These are phyloP conservation scores for Synanthedon andrenaeformis DNA, from an alignment of 2,888 invertebrate species.

Conservation along the genomic window DNA sequence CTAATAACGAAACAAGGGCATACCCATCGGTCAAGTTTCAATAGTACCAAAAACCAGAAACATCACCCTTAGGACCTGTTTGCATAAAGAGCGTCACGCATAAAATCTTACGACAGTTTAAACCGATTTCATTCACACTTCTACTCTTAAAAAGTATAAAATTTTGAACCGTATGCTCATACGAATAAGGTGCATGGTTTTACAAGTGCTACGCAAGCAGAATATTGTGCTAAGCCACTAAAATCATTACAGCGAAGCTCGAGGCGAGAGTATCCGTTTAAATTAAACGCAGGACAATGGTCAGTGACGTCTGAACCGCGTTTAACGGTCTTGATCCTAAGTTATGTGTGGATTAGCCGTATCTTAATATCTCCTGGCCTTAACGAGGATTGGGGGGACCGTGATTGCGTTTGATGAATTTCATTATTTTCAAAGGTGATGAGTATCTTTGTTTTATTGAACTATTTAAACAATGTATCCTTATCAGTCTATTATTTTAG, in stretches of 20 bases:
- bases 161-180: too few relatives aligned
- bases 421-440: too few relatives aligned
- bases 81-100: slow-evolving; percentile 57
- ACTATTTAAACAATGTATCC: too few relatives aligned
- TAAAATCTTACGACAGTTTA: slow-evolving; percentile 64
- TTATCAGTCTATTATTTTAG: too few relatives aligned
- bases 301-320: slow-evolving; percentile 47
- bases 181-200: too few relatives aligned
- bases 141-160: not conserved
- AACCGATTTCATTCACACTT: slow-evolving; percentile 17
- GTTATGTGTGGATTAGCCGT: slow-evolving; percentile 67
- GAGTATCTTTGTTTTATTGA: too few relatives aligned
- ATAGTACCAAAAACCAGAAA: slow-evolving; percentile 60
- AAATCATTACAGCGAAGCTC: slow-evolving; percentile 51
- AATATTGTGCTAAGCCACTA: slow-evolving; percentile 24
- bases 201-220: too few relatives aligned
- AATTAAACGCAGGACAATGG: slow-evolving; percentile 68
- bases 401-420: not conserved
- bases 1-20: slow-evolving; percentile 30
- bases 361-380: slow-evolving; percentile 61
- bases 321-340: slow-evolving; percentile 61
- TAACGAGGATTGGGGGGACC: slow-evolving; percentile 26
- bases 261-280: slow-evolving; percentile 42
- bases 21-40: slow-evolving; percentile 48
- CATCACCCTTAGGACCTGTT: slow-evolving; percentile 57